Conservation (phyloP, 1,140 invertebrate genomes). For the Drosophila asahinai region DNA sequence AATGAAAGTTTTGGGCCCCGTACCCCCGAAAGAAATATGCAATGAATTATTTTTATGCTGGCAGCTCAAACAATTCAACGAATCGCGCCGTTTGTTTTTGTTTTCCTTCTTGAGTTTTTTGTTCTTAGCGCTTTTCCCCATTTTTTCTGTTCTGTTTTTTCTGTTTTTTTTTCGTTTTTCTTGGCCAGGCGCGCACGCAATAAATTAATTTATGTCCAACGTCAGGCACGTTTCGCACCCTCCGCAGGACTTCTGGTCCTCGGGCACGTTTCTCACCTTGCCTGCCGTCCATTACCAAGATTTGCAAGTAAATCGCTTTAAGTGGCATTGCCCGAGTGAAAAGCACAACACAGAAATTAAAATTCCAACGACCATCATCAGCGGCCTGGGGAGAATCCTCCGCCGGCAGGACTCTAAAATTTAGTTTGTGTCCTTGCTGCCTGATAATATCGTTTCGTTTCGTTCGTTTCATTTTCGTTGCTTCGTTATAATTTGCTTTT, state of each 20-base stretch:
- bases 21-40: constrained; percentile 59
- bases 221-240: constrained; percentile 76
- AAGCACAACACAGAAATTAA: constrained; percentile 75
- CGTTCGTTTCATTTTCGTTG: constrained; percentile 49
- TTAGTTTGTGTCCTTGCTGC: constrained; percentile 36
- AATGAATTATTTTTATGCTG: constrained; percentile 77
- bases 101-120: constrained; percentile 43
- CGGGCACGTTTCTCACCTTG: constrained; percentile 78
- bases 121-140: constrained; percentile 29
- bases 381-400: constrained; percentile 16
- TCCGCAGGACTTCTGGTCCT: constrained; percentile 51
- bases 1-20: constrained; percentile 62
- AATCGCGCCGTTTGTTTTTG: constrained; percentile 52
- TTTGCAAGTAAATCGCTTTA: constrained; percentile 77
- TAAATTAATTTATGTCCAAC: constrained; percentile 83
- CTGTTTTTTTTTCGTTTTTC: constrained; percentile 50
- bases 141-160: constrained; percentile 12
- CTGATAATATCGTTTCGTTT: constrained; percentile 70
- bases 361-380: constrained; percentile 67
- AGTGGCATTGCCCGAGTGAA: constrained; percentile 57
- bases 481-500: constrained; percentile 81
- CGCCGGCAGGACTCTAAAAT: constrained; percentile 53
- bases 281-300: constrained; percentile 75
- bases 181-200: constrained; percentile 74
- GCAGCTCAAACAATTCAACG: constrained; percentile 52